Evolutionary conservation across 2,113 vertebrate species (phyloP).

Genomic region (Clarias magur): DNA sequence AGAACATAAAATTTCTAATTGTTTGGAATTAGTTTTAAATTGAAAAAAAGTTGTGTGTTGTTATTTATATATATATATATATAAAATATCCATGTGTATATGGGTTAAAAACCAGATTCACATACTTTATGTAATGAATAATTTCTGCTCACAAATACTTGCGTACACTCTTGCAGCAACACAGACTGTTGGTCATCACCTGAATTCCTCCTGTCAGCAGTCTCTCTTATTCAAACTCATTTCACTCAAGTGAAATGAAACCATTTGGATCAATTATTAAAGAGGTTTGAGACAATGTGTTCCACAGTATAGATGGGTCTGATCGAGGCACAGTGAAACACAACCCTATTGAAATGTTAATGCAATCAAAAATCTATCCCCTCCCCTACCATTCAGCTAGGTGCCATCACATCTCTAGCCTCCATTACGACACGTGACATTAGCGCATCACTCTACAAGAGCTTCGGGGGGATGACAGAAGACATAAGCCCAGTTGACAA

Average conservation of each 20-base stretch:
- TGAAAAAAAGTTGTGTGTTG: no score
- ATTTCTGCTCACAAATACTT: background rate
- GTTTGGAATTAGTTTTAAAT: no score
- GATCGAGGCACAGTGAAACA: constrained; percentile 36
- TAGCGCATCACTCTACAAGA: constrained; percentile 33
- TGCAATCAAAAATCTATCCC: constrained; percentile 49
- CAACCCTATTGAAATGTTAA: constrained; percentile 52
- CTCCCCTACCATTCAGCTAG: constrained; percentile 11
- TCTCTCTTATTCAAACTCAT: constrained; percentile 36
- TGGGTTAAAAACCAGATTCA: background rate
- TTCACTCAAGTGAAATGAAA: constrained; percentile 52
- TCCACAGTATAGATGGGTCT: constrained; percentile 37
- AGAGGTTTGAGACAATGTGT: constrained; percentile 43
- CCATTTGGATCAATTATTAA: constrained; percentile 58
- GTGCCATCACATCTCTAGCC: constrained; percentile 10
- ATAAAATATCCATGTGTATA: background rate
- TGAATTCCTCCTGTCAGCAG: constrained; percentile 18
- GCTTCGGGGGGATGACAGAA: constrained; percentile 36
- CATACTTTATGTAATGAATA: background rate
- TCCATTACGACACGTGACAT: constrained; percentile 30
- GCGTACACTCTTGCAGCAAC: background rate
- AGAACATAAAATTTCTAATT: no score
- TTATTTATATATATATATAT: background rate
- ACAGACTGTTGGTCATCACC: constrained; percentile 10
- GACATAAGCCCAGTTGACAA: constrained; percentile 44